Evolutionary conservation across 2,113 vertebrate species (phyloP).

Genomic region (Tupaia chinensis): DNA sequence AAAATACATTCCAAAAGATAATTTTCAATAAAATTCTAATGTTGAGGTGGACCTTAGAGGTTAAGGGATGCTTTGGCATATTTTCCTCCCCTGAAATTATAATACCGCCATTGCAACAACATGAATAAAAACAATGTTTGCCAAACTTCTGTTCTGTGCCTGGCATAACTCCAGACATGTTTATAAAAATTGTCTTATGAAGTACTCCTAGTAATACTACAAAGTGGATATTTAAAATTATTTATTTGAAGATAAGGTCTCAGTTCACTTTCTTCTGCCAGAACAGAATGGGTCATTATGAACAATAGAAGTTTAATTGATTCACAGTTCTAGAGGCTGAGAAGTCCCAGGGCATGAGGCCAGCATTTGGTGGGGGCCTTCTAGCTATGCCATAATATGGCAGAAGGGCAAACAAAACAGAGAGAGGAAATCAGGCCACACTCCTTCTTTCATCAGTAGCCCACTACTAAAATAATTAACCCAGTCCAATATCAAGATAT

Average conservation of each 20-base stretch:
- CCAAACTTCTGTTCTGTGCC: not conserved
- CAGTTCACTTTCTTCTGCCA: too few species aligned
- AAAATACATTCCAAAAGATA: not conserved
- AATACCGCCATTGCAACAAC: not conserved
- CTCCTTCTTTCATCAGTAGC: too few species aligned
- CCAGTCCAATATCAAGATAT: too few species aligned
- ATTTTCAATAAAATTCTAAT: not conserved
- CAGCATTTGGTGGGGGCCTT: too few species aligned
- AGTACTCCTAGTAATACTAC: not conserved
- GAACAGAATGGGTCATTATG: too few species aligned
- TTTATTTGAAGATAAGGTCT: not conserved
- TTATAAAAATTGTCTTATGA: not conserved
- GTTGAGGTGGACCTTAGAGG: not conserved
- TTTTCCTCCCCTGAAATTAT: accelerated
- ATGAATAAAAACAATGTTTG: not conserved
- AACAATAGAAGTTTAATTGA: too few species aligned
- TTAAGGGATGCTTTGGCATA: not conserved
- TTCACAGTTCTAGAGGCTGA: too few species aligned
- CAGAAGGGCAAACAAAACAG: too few species aligned
- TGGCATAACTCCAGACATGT: not conserved
- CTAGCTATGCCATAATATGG: too few species aligned
- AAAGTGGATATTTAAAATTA: not conserved
- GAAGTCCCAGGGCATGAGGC: too few species aligned
- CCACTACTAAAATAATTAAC: too few species aligned
- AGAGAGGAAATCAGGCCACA: too few species aligned